phyloP scores from a whole-genome alignment of 2,888 invertebrate genomes.

The Ophraella communa region DNA sequence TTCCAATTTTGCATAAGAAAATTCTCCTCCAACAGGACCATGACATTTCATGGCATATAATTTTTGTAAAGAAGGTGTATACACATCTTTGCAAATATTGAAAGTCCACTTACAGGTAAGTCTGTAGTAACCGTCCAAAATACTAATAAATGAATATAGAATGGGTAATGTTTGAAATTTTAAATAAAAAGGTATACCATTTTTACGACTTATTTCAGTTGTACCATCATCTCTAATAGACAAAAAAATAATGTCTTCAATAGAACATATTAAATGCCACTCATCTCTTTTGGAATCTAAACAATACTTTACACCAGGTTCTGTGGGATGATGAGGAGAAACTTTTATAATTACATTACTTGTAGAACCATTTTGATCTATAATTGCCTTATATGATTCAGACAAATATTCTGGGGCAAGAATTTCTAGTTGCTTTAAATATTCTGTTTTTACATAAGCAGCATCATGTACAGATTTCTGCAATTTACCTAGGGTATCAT shows the following conservation, averaged over 20 bases:
- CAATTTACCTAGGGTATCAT: conserved; percentile 68
- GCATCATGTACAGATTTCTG: conserved; percentile 68
- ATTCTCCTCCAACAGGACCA: conserved; percentile 87
- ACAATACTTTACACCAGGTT: conserved; percentile 73
- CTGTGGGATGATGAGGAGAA: conserved; percentile 68
- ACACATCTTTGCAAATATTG: conserved; percentile 83
- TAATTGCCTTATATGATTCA: conserved; percentile 74
- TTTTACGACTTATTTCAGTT: conserved; percentile 77
- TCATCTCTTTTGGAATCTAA: conserved; percentile 68
- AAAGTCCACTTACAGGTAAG: conserved; percentile 89
- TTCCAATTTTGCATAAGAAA: conserved; percentile 83
- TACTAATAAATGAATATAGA: conserved; percentile 80
- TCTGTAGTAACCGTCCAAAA: conserved; percentile 87
- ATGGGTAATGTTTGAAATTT: conserved; percentile 71
- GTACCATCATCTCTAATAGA: conserved; percentile 75
- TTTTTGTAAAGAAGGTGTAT: conserved; percentile 78
- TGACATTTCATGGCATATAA: conserved; percentile 81
- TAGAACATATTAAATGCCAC: conserved; percentile 76
- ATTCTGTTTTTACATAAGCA: conserved; percentile 77
- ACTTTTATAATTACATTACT: conserved; percentile 70
- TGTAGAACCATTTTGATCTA: conserved; percentile 74
- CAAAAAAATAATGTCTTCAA: conserved; percentile 84
- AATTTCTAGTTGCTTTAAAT: conserved; percentile 79
- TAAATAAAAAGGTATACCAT: conserved; percentile 79
- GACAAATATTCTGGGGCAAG: conserved; percentile 83